phyloP scores from a whole-genome alignment of 2,113 vertebrate species.

The Elaphurus davidianus region DNA sequence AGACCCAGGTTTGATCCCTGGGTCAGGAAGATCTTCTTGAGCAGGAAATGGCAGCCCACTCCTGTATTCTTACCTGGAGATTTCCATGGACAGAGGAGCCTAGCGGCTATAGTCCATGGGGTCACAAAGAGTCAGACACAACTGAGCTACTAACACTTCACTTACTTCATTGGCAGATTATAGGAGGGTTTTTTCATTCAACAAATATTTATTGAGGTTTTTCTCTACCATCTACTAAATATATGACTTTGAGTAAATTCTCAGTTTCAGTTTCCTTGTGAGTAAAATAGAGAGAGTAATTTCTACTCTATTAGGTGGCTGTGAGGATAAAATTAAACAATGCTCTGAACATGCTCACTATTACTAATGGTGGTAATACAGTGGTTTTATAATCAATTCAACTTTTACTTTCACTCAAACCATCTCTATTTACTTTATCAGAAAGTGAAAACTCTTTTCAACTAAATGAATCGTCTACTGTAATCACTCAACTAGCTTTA shows the following conservation, averaged over 20 bases:
- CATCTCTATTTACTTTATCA: background rate
- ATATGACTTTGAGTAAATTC: background rate
- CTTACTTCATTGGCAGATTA: background rate
- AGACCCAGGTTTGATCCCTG: background rate
- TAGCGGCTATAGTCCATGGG: background rate
- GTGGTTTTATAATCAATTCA: background rate
- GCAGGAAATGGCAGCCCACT: background rate
- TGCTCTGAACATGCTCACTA: background rate
- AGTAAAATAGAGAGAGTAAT: background rate
- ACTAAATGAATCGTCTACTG: background rate
- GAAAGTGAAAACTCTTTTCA: background rate
- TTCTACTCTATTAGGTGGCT: background rate
- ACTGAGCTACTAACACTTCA: background rate
- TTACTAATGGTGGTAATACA: background rate
- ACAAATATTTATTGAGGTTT: background rate
- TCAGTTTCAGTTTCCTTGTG: background rate
- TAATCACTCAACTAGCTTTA: background rate
- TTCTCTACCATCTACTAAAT: background rate
- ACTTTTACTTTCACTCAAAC: conserved; percentile 17
- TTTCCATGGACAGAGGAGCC: background rate
- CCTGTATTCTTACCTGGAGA: background rate
- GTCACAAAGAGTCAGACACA: background rate
- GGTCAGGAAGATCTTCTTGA: background rate
- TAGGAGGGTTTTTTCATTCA: background rate
- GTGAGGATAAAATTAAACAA: background rate